Conservation (phyloP, 2,113 vertebrate species). For the Ardeotis arabs region DNA sequence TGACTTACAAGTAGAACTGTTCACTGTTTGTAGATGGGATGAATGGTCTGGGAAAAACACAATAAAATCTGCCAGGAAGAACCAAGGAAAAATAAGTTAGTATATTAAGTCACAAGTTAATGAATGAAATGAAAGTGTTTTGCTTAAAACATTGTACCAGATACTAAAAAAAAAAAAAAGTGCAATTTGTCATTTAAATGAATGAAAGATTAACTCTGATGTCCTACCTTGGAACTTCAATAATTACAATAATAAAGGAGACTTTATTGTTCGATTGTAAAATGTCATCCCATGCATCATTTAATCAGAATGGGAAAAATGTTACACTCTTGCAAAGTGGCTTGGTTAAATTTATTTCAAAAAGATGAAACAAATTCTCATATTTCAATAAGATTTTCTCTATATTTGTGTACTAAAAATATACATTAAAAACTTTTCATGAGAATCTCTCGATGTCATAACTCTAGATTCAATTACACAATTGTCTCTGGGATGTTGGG, state of each 20-base stretch:
- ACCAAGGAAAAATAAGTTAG: not conserved
- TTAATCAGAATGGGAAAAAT: not conserved
- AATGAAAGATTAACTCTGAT: not conserved
- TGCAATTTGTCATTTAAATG: not conserved
- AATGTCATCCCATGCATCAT: not conserved
- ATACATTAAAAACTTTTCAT: not conserved
- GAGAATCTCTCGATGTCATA: not conserved
- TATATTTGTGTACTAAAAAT: accelerated
- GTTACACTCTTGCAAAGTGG: not conserved
- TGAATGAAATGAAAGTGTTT: not conserved
- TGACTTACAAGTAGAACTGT: not conserved
- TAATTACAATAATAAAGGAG: not conserved
- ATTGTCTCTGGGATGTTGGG: not conserved
- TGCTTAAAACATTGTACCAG: not conserved
- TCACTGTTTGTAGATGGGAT: not conserved
- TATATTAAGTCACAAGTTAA: not conserved
- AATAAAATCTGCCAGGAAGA: not conserved
- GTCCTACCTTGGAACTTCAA: not conserved
- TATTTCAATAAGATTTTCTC: not conserved
- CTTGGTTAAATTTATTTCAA: not conserved
- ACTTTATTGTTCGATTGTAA: not conserved
- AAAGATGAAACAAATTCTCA: not conserved
- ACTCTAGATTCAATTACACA: not conserved
- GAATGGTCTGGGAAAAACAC: not conserved
- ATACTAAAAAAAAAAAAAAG: not conserved